Evolutionary conservation across 2,113 vertebrate species (phyloP), one percentile per base, ranked within the genome.

Genomic region (Zosterops pallidus): DNA sequence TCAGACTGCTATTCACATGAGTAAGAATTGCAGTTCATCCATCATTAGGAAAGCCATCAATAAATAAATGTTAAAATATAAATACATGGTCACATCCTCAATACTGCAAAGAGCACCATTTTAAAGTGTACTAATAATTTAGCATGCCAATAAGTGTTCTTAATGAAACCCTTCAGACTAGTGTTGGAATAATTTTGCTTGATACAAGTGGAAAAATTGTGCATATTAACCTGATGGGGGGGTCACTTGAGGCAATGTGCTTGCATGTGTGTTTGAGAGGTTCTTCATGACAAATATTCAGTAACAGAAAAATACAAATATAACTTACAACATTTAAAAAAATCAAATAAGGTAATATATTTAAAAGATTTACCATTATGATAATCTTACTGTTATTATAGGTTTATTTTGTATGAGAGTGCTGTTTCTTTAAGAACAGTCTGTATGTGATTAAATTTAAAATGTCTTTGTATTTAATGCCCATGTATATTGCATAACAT

Each of bases 101-200:
- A 71, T 75, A 12, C 22, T 95, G 49, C 81, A 82, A 91, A 95
- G 13, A 44, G 60, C 42, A 77, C 62, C 63, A 86, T 95, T 79
- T 53, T 21, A 50, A 92, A 86, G 55, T 65, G 42, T 69, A 57
- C 88, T 80, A 80, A 89, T 93, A 92, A 89, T 71, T 89, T 82
- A 83, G 71, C 41, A 52, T 95, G 91, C 87, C 83, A 96, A 91
- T 75, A 90, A 93, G 69, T 42, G 65, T 47, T 76, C 76, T 95
- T 95, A 95, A 95, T 95, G 71, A 91, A 95, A 91, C 64, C 78
- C 71, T 96, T 95, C 84, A 96, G 91, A 75, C 59, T 50, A 41
- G 56, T 14, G 31, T 47, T 92, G 90, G 75, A 94, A 93, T 63
- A 63, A 60, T 77, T 87, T 89, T 88, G 14, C 84, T 80, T 69